These are phyloP conservation scores for Drosophila eugracilis DNA, from an alignment of 1,140 invertebrate genomes.

Conservation along the genomic window DNA sequence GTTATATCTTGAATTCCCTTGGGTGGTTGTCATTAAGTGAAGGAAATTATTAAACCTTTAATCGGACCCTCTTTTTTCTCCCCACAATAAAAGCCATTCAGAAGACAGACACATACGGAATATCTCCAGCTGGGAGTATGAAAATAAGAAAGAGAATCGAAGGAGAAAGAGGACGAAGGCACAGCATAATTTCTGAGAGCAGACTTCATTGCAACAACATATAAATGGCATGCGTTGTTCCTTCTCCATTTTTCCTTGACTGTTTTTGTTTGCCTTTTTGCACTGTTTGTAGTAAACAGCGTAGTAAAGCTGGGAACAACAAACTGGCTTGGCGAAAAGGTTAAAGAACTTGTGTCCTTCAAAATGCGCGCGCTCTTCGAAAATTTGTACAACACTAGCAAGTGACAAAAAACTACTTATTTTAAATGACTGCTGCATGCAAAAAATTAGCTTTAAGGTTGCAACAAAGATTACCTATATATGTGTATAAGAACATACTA, in stretches of 20 bases:
- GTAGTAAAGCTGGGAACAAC: slow-evolving; percentile 27
- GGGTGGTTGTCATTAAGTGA: slow-evolving; percentile 1
- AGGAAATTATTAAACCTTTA: slow-evolving; percentile 10
- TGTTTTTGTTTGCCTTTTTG: slow-evolving; percentile 29
- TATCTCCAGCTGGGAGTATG: slow-evolving; percentile 20
- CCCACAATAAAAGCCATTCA: slow-evolving; percentile 61
- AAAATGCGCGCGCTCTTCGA: slow-evolving; percentile 65
- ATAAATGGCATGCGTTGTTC: slow-evolving; percentile 34
- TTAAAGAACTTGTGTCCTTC: slow-evolving; percentile 80
- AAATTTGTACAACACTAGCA: slow-evolving; percentile 24
- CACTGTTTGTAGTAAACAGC: slow-evolving; percentile 44
- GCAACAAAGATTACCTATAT: too few species aligned
- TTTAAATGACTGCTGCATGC: too few species aligned
- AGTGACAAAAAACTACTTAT: too few species aligned
- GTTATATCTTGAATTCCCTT: not conserved
- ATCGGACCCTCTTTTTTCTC: not conserved
- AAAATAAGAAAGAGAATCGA: slow-evolving; percentile 2
- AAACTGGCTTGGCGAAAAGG: slow-evolving; percentile 41
- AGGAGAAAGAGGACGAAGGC: not conserved
- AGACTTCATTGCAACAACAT: slow-evolving; percentile 67
- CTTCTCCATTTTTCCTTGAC: slow-evolving; percentile 24
- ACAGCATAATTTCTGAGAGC: slow-evolving; percentile 44
- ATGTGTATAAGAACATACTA: too few species aligned
- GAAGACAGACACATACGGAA: slow-evolving; percentile 21
- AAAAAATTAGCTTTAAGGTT: too few species aligned